Evolutionary conservation across 2,888 invertebrate species (phyloP), one percentile per base, ranked within the genome.

Genomic region (Philereme vetulata): DNA sequence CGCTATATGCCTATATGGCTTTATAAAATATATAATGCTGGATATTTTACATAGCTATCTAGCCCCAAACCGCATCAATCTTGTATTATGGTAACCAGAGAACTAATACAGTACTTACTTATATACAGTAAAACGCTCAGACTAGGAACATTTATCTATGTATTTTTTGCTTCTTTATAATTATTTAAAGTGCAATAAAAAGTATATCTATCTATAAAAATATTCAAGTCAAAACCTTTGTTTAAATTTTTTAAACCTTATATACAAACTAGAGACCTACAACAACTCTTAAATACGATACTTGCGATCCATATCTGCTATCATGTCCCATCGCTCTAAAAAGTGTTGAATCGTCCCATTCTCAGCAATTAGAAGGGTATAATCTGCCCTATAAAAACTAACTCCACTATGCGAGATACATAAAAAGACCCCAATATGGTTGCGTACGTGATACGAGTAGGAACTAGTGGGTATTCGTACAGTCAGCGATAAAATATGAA

Each of bases 341-440:
- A 67, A 66, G 62, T 66, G 67, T 65, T 66, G 70, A 70, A 65
- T 60, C 48, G 66, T 54, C 57, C 65, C 60, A 64, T 67, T 66
- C 50, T 52, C 59, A 53, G 60, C 72, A 71, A 73, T 75, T 74
- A 75, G 67, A 69, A 64, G 66, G 62, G 56, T 65, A 69, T 72
- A 72, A 75, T 72, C 74, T 74, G 70, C 44, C 63, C 70, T 71
- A 74, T 75, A 74, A 75, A 74, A 71, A 66, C 70, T 67, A 67
- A 71, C 68, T 72, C 66, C 60, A 65, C 68, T 65, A 65, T 67
- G 67, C 66, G 68, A 63, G 64, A 66, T 70, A 68, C 70, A 67
- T 71, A 67, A 66, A 70, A 70, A 72, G 64, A 60, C 56, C 61
- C 62, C 56, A 56, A 68, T 64, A 63, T 62, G 56, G 62, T 40